These are phyloP conservation scores for Autographa pulchrina DNA, from an alignment of 2,888 invertebrate species.

Conservation along the genomic window DNA sequence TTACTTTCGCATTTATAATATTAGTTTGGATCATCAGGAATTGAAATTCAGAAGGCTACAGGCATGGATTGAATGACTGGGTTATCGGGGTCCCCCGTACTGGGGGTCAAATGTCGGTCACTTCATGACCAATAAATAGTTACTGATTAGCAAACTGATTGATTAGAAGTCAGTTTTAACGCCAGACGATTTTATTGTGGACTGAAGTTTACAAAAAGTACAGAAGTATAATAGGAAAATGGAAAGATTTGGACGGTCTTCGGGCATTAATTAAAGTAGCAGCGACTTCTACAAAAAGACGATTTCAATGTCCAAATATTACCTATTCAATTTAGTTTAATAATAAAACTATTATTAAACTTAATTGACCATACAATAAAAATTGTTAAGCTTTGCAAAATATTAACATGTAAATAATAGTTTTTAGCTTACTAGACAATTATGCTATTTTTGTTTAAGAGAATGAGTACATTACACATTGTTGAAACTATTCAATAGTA, in stretches of 20 bases:
- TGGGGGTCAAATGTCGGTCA: slow-evolving; percentile 1
- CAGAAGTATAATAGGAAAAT: background rate
- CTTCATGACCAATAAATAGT: background rate
- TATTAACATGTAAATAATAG: background rate
- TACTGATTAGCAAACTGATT: background rate
- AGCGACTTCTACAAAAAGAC: too few relatives aligned
- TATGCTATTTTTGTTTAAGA: background rate
- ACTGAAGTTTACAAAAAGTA: background rate
- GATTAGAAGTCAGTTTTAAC: background rate
- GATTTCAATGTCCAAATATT: too few relatives aligned
- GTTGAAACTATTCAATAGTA: background rate
- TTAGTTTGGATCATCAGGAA: too few relatives aligned
- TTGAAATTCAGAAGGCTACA: too few relatives aligned
- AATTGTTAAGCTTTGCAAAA: background rate
- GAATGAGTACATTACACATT: background rate
- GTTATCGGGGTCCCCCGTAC: slow-evolving; percentile 1
- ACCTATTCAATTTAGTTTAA: too few relatives aligned
- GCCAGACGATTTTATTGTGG: background rate
- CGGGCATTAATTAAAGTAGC: background rate
- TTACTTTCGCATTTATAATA: too few relatives aligned
- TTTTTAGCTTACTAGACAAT: background rate
- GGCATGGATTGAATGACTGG: background rate
- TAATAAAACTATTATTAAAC: too few relatives aligned
- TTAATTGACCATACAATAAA: too few relatives aligned
- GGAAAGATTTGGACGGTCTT: background rate